Evolutionary conservation across 1,140 invertebrate genomes (phyloP), one percentile per base, ranked within the genome.

Genomic region (Drosophila sucinea): DNA sequence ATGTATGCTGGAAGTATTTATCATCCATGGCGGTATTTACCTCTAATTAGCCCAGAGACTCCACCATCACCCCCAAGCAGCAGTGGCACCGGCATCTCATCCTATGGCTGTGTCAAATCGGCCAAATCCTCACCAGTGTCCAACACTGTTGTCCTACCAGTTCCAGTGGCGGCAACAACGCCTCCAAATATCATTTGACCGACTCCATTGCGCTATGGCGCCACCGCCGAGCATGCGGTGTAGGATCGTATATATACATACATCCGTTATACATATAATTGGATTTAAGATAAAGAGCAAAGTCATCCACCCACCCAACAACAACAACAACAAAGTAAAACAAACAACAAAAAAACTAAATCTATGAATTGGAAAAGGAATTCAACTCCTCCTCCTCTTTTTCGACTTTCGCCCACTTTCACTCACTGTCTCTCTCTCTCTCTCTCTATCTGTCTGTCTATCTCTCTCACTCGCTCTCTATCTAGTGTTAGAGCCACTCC

Each of bases 141-240:
- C 0, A 27, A n/a, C 23, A 51, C 44, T 51, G 38, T 51, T n/a
- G 41, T 57, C 23, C 30, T 70, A 25, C 70, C 77, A n/a, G 60
- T 64, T 23, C 51, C 29, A 29, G 35, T 73, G 27, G 69, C 78
- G 27, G 69, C 78, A 56, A 76, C 79, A 56, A 76, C 84, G 35
- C 78, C 90, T 40, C 79, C 90, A 5, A 92, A 89, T 70, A 91
- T 92, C 55, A 92, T 92, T 89, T 92, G 91, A 92, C 91, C 91
- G 80, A 92, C 91, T 91, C 91, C 91, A 25, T 60, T 92, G 76
- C 91, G 91, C 76, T 92, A 80, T 69, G 83, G 91, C 74, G 83
- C 91, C 47, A 79, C 80, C 63, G 91, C 77, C 27, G 84, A 92
- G 74, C 90, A 90, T 60, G 87, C 90, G 75, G 89, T 92, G 44